Percentiles rank a stretch among this genome's conserved stretches.
phyloP scores from a whole-genome alignment of 2,113 vertebrate genomes.

The Poecilia latipinna region DNA sequence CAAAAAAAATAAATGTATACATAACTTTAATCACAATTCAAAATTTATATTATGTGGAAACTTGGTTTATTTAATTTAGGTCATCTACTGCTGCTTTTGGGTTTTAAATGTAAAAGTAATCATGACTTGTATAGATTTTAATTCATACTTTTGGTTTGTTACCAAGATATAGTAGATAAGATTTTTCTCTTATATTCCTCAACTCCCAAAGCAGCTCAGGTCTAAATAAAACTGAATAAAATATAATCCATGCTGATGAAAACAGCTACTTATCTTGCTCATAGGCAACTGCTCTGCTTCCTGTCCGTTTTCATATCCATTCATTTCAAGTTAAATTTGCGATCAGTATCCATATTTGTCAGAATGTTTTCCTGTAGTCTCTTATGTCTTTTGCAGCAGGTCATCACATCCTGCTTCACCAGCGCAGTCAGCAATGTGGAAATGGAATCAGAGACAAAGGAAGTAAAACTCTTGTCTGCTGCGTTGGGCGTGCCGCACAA shows the following conservation, averaged over 20 bases:
- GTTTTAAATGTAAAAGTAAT: not conserved
- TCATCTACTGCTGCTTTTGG: not conserved
- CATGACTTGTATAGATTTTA: not conserved
- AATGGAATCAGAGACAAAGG: not conserved
- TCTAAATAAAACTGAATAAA: not conserved
- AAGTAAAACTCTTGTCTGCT: conserved; percentile 1
- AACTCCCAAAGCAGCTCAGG: not conserved
- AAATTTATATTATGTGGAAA: no score
- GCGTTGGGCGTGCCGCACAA: not conserved
- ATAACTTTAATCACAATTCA: no score
- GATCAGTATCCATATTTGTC: not conserved
- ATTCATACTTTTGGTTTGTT: not conserved
- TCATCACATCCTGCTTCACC: not conserved
- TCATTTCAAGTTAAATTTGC: not conserved
- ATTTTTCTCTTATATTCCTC: not conserved
- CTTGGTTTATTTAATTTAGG: not conserved
- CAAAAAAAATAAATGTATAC: no score
- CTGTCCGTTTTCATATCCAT: not conserved
- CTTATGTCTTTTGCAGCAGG: no score
- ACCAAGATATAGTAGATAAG: not conserved
- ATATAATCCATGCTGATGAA: not conserved
- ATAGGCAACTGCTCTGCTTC: no score
- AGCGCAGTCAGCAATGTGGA: not conserved
- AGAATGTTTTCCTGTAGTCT: no score
- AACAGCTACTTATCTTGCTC: not conserved